Conservation (phyloP, 1,140 invertebrate genomes). For the Aphaenogaster ashmeadi region DNA sequence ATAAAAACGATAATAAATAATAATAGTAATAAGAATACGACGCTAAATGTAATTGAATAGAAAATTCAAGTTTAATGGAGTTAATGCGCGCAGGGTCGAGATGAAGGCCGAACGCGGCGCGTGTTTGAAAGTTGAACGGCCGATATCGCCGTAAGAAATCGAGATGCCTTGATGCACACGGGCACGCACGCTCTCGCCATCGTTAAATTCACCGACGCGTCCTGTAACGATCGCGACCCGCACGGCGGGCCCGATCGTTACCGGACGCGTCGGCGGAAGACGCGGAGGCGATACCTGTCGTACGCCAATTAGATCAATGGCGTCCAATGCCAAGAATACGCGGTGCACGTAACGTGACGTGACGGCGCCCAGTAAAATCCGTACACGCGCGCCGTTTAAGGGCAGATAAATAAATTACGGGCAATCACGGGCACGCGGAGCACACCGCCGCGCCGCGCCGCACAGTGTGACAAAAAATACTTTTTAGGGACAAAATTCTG, state of each 20-base stretch:
- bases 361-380: conserved; percentile 65
- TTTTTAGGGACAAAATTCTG: no score
- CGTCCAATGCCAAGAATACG: conserved; percentile 46
- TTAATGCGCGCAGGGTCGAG: not conserved
- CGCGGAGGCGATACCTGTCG: conserved; percentile 43
- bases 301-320: conserved; percentile 51
- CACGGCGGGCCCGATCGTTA: not conserved
- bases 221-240: no score
- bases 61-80: not conserved
- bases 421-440: conserved; percentile 27
- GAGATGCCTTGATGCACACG: not conserved
- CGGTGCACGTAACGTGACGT: conserved; percentile 70
- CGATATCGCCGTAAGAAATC: conserved; percentile 24
- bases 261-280: conserved; percentile 1
- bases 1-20: conserved; percentile 10
- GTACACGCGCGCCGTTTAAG: conserved; percentile 35
- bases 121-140: conserved; percentile 39
- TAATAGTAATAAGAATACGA: not conserved
- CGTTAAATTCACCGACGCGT: conserved; percentile 1
- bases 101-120: not conserved
- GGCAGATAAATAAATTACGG: conserved; percentile 26
- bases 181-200: not conserved
- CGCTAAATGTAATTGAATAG: conserved; percentile 11
- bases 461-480: no score
- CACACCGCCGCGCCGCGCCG: conserved; percentile 1